Base-by-base conservation (phyloP, 2,113 vertebrate species). In the Probosciger aterrimus region DNA sequence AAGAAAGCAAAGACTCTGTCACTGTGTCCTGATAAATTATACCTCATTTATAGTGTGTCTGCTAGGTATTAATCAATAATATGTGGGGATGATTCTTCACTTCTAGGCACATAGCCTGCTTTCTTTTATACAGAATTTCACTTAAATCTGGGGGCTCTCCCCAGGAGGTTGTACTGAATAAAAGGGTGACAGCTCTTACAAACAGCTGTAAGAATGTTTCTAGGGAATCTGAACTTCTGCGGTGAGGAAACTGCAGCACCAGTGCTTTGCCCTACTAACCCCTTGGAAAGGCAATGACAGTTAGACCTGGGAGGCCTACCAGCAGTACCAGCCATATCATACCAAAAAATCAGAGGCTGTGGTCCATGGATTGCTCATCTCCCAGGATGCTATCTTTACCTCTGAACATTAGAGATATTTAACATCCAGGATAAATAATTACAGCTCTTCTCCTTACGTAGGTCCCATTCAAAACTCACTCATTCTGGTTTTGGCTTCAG, bases 1-100 rank as follows among this genome's bases (percentile, higher is more conserved):
- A 83, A 86, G 94, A 96, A 97, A 96, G 94, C 92, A 95, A 96
- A 96, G 96, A 59, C 64, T 92, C 76, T 96, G 88, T 96, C 95
- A 83, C 64, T 62, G 47, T 68, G 90, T 78, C 86, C 86, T 96
- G 95, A 97, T 68, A 62, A 95, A 97, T 96, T 64, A 65, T 67
- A 77, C 73, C 92, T 92, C 93, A 96, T 96, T 96, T 90, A 71
- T 93, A 95, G 88, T 30, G 63, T 86, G 90, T 88, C 95, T 95
- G 79, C 73, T 41, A 25, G 90, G 73, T 78, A 85, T 92, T 97
- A 95, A 96, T 97, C 95, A 97, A 90, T 92, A 91, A 91, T 77
- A 88, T 5, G 60, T 87, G 6, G 1, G 71, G 64, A 69, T 78
- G 71, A 96, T 92, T 89, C 85, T 93, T 96, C 83, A 83, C 55